Evolutionary conservation across 1,140 invertebrate genomes (phyloP).

Genomic region (Bacillus rossius): DNA sequence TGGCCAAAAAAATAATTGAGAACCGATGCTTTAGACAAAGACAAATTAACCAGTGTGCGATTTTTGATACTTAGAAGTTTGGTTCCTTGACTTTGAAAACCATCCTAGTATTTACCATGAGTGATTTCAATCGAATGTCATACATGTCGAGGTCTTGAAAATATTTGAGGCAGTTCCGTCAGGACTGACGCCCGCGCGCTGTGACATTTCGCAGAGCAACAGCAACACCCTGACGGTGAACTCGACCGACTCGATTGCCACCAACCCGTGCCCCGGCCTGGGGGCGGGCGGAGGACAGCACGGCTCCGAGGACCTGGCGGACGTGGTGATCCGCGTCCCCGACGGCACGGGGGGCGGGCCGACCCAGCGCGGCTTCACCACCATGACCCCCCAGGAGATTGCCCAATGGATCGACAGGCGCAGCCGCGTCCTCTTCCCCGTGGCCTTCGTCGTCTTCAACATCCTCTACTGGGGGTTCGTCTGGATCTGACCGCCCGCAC

Average conservation of each 20-base stretch:
- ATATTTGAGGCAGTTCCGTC: too few species aligned
- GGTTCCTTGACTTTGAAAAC: too few species aligned
- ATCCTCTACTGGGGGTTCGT: constrained; percentile 82
- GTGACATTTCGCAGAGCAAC: constrained; percentile 46
- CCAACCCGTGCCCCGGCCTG: constrained; percentile 25
- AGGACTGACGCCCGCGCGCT: too few species aligned
- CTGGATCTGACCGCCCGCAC: constrained; percentile 41
- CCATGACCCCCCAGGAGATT: constrained; percentile 80
- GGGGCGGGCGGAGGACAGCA: constrained; percentile 34
- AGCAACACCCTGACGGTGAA: constrained; percentile 10
- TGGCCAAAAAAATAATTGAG: too few species aligned
- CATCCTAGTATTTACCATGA: too few species aligned
- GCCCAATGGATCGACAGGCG: constrained; percentile 80
- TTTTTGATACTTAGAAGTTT: too few species aligned
- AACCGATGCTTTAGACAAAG: too few species aligned
- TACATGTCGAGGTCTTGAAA: too few species aligned
- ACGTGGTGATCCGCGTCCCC: constrained; percentile 27
- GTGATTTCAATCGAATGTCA: too few species aligned
- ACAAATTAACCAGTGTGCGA: too few species aligned
- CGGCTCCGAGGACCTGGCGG: constrained; percentile 34
- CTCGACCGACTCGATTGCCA: neutral
- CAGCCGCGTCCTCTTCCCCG: constrained; percentile 69
- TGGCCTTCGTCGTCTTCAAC: constrained; percentile 75
- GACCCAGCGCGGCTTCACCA: constrained; percentile 57
- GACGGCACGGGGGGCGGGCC: neutral